Evolutionary conservation across 2,797 vertebrate genomes (phyloP), one percentile per base, ranked within the genome.

Genomic region (Carapus acus): DNA sequence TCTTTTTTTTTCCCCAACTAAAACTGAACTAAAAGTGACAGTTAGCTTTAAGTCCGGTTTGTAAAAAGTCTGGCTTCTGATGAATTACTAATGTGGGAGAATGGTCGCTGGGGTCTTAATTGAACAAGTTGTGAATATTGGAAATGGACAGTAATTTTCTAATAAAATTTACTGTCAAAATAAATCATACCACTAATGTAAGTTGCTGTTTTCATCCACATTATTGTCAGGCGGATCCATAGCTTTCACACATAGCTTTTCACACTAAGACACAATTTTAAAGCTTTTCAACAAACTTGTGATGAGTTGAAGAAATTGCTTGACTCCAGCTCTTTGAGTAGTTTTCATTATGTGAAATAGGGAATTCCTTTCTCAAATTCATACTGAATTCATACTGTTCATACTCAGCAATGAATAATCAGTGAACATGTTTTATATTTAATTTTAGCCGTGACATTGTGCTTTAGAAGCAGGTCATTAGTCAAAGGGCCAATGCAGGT

Each of bases 391-490:
- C n/a, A n/a, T n/a, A n/a, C n/a, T n/a, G n/a, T n/a, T n/a, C n/a
- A n/a, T n/a, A n/a, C n/a, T 27, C 24, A 27, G 4, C 24, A 27
- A 27, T 27, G 24, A 27, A 4, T 27, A 27, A 4, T 27, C 9
- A 27, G 9, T 27, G 24, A 27, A 5, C 57, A 56, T 54, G 19
- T 33, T 44, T 34, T 43, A 52, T 40, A 15, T 54, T 50, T 6
- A 19, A 23, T 2, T 33, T 9, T 8, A 7, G 12, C n/a, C 14
- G 31, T 33, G 31, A 33, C 16, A 20, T 45, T 56, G 43, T 40
- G 58, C 64, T 71, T 71, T 56, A 55, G 33, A 67, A 62, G 66
- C 57, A 65, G 56, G 27, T 53, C 27, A 33, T 20, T 17, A 2
- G 14, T 2, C 58, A 34, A 16, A 43, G 43, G 27, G 23, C 44